phyloP scores from a whole-genome alignment of 2,888 invertebrate genomes.

The Cremastinae sp. region DNA sequence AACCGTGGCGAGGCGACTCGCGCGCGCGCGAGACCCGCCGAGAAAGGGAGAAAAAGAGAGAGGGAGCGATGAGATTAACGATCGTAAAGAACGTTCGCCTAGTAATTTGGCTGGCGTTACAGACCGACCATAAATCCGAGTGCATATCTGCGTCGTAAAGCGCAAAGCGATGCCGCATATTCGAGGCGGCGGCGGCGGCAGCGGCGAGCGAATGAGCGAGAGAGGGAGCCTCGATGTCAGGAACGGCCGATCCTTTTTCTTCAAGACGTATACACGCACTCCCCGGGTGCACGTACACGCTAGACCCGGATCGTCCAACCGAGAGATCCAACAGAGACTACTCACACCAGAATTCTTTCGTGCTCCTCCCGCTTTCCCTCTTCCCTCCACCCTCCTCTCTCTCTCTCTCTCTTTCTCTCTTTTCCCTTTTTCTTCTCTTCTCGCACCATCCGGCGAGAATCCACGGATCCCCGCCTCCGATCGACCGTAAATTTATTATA shows the following conservation, averaged over 20 bases:
- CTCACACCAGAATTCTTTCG: neutral
- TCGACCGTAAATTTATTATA: slow-evolving; percentile 66
- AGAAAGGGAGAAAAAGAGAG: slow-evolving; percentile 44
- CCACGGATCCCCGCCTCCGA: slow-evolving; percentile 62
- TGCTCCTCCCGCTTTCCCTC: too few species aligned
- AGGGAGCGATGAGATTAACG: slow-evolving; percentile 63
- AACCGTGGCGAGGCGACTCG: slow-evolving; percentile 28
- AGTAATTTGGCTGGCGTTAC: slow-evolving; percentile 68
- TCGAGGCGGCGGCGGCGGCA: slow-evolving; percentile 27
- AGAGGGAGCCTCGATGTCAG: slow-evolving; percentile 34
- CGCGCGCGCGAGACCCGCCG: slow-evolving; percentile 20
- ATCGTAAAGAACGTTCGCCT: slow-evolving; percentile 68
- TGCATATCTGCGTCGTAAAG: slow-evolving; percentile 67
- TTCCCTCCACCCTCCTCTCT: too few species aligned
- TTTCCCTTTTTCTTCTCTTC: neutral
- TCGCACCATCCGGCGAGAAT: slow-evolving; percentile 24
- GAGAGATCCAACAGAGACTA: neutral
- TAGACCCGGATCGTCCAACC: neutral
- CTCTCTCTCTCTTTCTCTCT: too few species aligned
- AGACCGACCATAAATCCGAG: slow-evolving; percentile 66
- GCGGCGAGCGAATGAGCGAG: slow-evolving; percentile 32
- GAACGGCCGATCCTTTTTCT: slow-evolving; percentile 33
- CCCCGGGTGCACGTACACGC: neutral
- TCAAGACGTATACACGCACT: neutral
- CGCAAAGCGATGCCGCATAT: slow-evolving; percentile 58